Evolutionary conservation across 2,113 vertebrate species (phyloP), one percentile per base, ranked within the genome.

Genomic region (Odontesthes bonariensis): DNA sequence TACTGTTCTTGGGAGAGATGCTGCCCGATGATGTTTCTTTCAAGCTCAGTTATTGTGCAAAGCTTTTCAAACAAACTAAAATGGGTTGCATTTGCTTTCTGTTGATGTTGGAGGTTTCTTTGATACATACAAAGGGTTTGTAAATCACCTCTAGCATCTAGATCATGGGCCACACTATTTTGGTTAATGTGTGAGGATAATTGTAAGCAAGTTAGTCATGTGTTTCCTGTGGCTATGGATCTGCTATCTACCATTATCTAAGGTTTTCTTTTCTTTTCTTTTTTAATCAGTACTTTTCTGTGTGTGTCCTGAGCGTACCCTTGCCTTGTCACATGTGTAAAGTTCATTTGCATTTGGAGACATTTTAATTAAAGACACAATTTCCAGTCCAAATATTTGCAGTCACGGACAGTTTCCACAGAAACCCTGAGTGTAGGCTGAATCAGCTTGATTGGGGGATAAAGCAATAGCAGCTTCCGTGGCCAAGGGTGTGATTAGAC

Each of bases 391-490:
- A 69, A 27, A 77, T 82, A 68, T 86, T 74, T 86, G 73, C 81
- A 69, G 65, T 20, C 70, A 69, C 78, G 59, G 58, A 73, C 79
- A 79, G 22, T 83, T 78, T 88, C 52, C 23, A 44, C 53, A 68
- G 40, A 53, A 73, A 66, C 14, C 33, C 13, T 27, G 27, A 20
- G 32, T 64, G 67, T 57, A 6, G 44, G 73, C 83, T 84, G 85
- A 87, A 74, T 87, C 85, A 76, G 83, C 83, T 78, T 87, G 71
- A 84, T 81, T 81, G 53, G 65, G 61, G 27, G 61, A 81, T 20
- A 72, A 75, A 76, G 71, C 64, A 17, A 55, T 69, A 67, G 33
- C 35, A 74, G 70, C 53, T 66, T 83, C 73, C 52, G 6, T 81
- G 44, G 72, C 49, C 57, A 47, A n/a, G 56, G 57, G 42, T 82